Conservation (phyloP, 2,113 vertebrate genomes). For the Ornithorhynchus anatinus region DNA sequence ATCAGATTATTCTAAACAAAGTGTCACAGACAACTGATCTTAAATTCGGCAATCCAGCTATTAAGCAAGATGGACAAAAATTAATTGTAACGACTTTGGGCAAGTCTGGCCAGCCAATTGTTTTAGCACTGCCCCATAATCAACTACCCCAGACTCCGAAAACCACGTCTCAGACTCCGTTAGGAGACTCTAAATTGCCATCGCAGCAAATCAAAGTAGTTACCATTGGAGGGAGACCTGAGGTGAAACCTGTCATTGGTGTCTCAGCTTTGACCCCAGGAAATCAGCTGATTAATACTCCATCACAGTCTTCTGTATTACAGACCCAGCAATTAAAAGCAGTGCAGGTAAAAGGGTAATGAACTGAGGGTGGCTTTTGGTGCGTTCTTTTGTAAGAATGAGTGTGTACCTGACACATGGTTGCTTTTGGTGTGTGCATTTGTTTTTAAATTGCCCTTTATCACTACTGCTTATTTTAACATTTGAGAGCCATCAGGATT, state of each 20-base stretch:
- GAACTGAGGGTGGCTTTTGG: no score
- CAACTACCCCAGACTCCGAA: conserved; percentile 75
- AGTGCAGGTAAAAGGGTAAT: conserved; percentile 86
- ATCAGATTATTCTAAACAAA: conserved; percentile 94
- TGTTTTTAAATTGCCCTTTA: conserved; percentile 18
- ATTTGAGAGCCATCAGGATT: neutral
- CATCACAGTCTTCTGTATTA: conserved; percentile 78
- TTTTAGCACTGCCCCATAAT: conserved; percentile 87
- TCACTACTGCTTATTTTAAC: conserved; percentile 8
- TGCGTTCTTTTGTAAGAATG: conserved; percentile 14
- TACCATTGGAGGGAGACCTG: conserved; percentile 85
- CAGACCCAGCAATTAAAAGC: conserved; percentile 94
- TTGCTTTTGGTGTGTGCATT: conserved; percentile 31
- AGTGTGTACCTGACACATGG: conserved; percentile 15
- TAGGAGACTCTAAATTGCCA: conserved; percentile 79
- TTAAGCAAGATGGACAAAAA: conserved; percentile 94
- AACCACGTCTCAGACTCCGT: conserved; percentile 70
- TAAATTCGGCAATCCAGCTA: conserved; percentile 77
- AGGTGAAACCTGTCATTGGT: conserved; percentile 86
- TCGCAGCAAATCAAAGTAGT: conserved; percentile 92
- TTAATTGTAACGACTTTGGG: conserved; percentile 90
- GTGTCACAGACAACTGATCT: conserved; percentile 82
- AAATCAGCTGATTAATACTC: conserved; percentile 80
- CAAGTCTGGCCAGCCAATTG: conserved; percentile 90
- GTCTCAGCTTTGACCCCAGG: conserved; percentile 77